A percentile compares a stretch with the other conserved stretches of the same genome.
These are phyloP conservation scores for Athripsodes cinereus DNA, from an alignment of 2,888 invertebrate genomes.

Conservation along the genomic window DNA sequence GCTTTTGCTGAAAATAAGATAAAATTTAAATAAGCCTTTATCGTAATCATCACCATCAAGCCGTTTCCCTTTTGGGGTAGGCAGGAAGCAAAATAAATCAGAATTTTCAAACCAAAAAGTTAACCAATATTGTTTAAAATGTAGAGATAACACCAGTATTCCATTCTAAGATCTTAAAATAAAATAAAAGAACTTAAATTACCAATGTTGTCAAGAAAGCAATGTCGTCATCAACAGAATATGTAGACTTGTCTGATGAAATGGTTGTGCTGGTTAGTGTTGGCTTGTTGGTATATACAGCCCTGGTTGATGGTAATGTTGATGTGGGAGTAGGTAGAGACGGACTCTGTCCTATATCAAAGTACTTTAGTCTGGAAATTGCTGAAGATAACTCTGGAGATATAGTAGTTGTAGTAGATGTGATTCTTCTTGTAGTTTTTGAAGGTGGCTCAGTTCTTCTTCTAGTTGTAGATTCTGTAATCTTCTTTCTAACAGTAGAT, in stretches of 20 bases:
- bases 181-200: no score
- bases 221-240: constrained; percentile 51
- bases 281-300: background rate
- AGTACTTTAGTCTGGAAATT: background rate
- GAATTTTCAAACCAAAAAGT: no score
- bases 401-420: constrained; percentile 2
- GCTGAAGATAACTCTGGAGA: background rate
- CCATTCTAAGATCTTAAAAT: no score
- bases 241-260: constrained; percentile 42
- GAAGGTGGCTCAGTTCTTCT: background rate
- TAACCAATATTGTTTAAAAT: background rate
- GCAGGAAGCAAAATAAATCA: no score
- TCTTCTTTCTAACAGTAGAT: background rate
- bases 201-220: constrained; percentile 57
- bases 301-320: background rate
- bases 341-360: background rate
- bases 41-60: no score
- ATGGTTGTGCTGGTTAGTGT: constrained; percentile 11
- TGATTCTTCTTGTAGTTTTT: background rate
- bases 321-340: background rate
- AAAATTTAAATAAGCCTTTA: no score
- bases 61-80: no score
- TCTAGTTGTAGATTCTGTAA: background rate
- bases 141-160: no score
- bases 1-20: constrained; percentile 42